Evolutionary conservation across 2,113 vertebrate species (phyloP).

Genomic region (Oncorhynchus mykiss): DNA sequence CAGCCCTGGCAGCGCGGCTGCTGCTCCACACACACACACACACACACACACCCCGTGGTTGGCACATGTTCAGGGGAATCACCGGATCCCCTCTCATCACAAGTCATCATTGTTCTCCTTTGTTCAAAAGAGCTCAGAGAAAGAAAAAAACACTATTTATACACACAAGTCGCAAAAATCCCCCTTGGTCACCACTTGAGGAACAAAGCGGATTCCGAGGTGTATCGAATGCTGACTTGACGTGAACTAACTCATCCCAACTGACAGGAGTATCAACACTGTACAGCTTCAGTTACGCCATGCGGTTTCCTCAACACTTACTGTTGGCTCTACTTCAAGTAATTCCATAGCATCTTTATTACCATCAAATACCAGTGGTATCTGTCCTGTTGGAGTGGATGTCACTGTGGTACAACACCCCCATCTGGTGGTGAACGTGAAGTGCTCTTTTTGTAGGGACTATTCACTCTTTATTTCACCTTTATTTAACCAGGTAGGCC

Average conservation of each 20-base stretch:
- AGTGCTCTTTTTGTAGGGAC: too few species aligned
- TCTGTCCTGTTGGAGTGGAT: neutral
- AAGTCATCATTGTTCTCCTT: constrained; percentile 62
- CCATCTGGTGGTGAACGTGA: constrained; percentile 31
- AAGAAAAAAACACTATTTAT: constrained; percentile 14
- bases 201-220: constrained; percentile 42
- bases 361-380: constrained; percentile 14
- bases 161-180: constrained; percentile 52
- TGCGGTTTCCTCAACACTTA: constrained; percentile 34
- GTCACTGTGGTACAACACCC: neutral
- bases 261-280: constrained; percentile 40
- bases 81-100: constrained; percentile 27
- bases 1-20: constrained; percentile 22
- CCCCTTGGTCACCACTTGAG: constrained; percentile 40
- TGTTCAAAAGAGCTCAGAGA: constrained; percentile 11
- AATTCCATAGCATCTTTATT: constrained; percentile 34
- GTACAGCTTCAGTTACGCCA: constrained; percentile 21
- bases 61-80: constrained; percentile 33
- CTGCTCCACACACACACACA: constrained; percentile 12
- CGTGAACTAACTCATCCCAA: constrained; percentile 43
- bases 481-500: too few species aligned
- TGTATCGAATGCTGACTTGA: constrained; percentile 54
- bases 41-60: constrained; percentile 28
- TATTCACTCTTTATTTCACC: too few species aligned
- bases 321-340: constrained; percentile 25